Conservation (phyloP, 2,888 invertebrate species). For the Agapetus fuscipes region DNA sequence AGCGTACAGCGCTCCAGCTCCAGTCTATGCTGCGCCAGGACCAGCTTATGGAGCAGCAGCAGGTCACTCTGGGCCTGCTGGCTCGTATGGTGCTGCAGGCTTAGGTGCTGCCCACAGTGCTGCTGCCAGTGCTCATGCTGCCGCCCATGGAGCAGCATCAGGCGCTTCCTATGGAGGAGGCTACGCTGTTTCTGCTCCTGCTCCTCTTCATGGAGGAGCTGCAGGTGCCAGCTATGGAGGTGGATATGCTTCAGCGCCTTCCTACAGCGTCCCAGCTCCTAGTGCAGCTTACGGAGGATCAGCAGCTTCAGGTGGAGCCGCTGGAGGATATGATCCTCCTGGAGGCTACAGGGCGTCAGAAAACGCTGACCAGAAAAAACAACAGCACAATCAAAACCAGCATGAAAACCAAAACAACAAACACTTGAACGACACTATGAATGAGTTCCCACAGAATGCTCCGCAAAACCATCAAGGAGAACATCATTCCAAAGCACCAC, state of each 20-base stretch:
- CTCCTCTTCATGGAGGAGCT: slow-evolving; percentile 5
- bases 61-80: slow-evolving; percentile 27
- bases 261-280: slow-evolving; percentile 1
- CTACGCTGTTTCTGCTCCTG: slow-evolving; percentile 25
- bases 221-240: slow-evolving; percentile 1
- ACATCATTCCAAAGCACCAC: no score
- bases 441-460: no score
- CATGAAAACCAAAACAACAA: no score
- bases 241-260: slow-evolving; percentile 4
- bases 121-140: slow-evolving; percentile 30
- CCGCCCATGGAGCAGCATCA: slow-evolving; percentile 25
- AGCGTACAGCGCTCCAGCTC: slow-evolving; percentile 10
- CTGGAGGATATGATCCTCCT: neutral
- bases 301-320: neutral
- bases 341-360: no score
- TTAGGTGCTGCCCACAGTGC: slow-evolving; percentile 28
- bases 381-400: no score
- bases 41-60: slow-evolving; percentile 32
- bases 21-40: slow-evolving; percentile 10
- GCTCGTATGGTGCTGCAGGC: slow-evolving; percentile 1
- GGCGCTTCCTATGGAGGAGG: slow-evolving; percentile 31
- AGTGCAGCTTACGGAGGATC: slow-evolving; percentile 6
- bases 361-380: no score
- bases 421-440: no score
- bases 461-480: no score